phyloP scores from a whole-genome alignment of 2,888 invertebrate species.

The Orthosia gracilis region DNA sequence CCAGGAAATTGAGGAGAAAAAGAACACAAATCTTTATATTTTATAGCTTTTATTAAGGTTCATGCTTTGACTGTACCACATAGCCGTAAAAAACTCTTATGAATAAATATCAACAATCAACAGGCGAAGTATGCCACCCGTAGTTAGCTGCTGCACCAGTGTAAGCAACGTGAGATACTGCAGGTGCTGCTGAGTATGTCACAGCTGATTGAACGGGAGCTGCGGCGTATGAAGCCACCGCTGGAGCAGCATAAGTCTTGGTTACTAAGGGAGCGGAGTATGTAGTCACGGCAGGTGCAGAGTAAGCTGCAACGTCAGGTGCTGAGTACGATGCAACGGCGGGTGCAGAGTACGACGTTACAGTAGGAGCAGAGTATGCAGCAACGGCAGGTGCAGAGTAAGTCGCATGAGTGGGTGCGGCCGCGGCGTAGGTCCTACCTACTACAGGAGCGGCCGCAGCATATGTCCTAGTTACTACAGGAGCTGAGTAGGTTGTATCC shows the following conservation, averaged over 20 bases:
- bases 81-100: slow-evolving; percentile 14
- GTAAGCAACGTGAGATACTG: slow-evolving; percentile 92
- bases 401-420: slow-evolving; percentile 29
- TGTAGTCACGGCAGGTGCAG: slow-evolving; percentile 11
- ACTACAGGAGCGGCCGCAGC: slow-evolving; percentile 80
- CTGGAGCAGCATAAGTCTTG: slow-evolving; percentile 80
- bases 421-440: slow-evolving; percentile 72
- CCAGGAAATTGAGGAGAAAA: neutral
- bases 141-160: slow-evolving; percentile 90
- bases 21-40: neutral
- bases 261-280: slow-evolving; percentile 70
- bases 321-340: slow-evolving; percentile 78
- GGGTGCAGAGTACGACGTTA: slow-evolving; percentile 89
- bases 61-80: slow-evolving; percentile 35
- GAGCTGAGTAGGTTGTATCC: slow-evolving; percentile 78
- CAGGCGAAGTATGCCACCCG: slow-evolving; percentile 80
- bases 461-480: slow-evolving; percentile 77
- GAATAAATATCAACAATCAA: slow-evolving; percentile 56
- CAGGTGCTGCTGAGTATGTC: slow-evolving; percentile 90
- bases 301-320: neutral
- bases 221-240: slow-evolving; percentile 78
- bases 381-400: slow-evolving; percentile 76
- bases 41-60: slow-evolving; percentile 25
- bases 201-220: slow-evolving; percentile 81
- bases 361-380: slow-evolving; percentile 82